Conservation (phyloP, 1,140 invertebrate species). For the Orussus abietinus region DNA sequence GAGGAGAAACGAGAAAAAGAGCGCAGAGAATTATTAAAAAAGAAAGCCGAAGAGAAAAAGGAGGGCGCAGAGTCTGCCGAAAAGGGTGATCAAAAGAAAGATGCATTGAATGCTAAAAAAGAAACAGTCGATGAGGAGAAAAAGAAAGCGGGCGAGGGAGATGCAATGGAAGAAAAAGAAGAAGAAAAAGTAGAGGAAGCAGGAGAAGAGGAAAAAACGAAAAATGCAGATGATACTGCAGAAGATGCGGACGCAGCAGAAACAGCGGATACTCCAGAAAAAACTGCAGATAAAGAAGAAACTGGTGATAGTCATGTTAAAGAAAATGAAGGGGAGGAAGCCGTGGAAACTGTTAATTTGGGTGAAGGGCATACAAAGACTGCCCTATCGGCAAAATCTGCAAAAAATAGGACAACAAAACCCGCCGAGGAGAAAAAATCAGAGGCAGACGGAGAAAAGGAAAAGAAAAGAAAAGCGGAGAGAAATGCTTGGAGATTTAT, state of each 20-base stretch:
- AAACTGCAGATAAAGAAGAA: too few species aligned
- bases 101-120: not conserved
- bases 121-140: not conserved
- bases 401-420: too few species aligned
- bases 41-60: not conserved
- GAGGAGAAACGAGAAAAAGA: slow-evolving; percentile 12
- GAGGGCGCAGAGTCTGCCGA: not conserved
- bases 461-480: slow-evolving; percentile 8
- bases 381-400: too few species aligned
- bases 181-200: slow-evolving; percentile 1
- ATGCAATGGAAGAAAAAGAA: slow-evolving; percentile 4
- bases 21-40: slow-evolving; percentile 1
- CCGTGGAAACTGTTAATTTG: too few species aligned
- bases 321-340: slow-evolving; percentile 4
- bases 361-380: too few species aligned
- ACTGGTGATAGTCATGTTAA: too few species aligned
- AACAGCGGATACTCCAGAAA: too few species aligned
- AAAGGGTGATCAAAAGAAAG: slow-evolving; percentile 4
- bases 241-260: too few species aligned
- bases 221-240: not conserved
- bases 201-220: not conserved
- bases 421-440: not conserved
- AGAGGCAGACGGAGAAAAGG: slow-evolving; percentile 2
- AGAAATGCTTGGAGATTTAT: slow-evolving; percentile 27
- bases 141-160: not conserved